These are phyloP conservation scores for Platalea minor DNA, from an alignment of 2,797 vertebrate genomes.

Conservation along the genomic window DNA sequence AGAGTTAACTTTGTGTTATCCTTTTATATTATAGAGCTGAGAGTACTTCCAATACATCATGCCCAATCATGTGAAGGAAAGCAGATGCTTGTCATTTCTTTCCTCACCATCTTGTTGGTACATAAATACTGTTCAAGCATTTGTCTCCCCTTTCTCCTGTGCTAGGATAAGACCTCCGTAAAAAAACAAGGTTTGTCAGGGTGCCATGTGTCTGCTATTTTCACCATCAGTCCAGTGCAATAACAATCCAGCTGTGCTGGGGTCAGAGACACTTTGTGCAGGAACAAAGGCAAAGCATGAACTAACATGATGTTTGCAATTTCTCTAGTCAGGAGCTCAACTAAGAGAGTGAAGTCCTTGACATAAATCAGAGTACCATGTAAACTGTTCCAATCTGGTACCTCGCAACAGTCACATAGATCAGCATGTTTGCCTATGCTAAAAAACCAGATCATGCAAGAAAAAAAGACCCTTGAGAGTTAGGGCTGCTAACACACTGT, in stretches of 20 bases:
- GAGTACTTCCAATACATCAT: background rate
- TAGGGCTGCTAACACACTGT: background rate
- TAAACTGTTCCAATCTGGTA: background rate
- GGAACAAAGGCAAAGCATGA: background rate
- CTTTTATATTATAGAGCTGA: background rate
- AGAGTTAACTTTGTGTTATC: conserved; percentile 31
- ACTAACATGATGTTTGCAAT: background rate
- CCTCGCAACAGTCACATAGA: background rate
- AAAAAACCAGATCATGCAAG: background rate
- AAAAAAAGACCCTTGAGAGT: background rate
- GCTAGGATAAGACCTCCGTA: background rate
- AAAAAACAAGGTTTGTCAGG: background rate
- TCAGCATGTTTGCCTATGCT: background rate
- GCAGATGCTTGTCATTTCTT: conserved; percentile 48
- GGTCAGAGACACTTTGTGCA: background rate
- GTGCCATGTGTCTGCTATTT: background rate
- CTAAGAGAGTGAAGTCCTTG: background rate
- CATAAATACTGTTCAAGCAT: conserved; percentile 4
- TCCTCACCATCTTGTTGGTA: conserved; percentile 21
- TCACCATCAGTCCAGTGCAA: background rate
- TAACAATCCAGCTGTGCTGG: background rate
- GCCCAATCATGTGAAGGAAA: conserved; percentile 42
- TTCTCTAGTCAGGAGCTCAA: background rate
- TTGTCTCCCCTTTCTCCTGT: conserved; percentile 4
- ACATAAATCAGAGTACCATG: background rate